A percentile compares a stretch with the other conserved stretches of the same genome.
Evolutionary conservation across 2,797 vertebrate species (phyloP).

Genomic region (Esox masquinongy): DNA sequence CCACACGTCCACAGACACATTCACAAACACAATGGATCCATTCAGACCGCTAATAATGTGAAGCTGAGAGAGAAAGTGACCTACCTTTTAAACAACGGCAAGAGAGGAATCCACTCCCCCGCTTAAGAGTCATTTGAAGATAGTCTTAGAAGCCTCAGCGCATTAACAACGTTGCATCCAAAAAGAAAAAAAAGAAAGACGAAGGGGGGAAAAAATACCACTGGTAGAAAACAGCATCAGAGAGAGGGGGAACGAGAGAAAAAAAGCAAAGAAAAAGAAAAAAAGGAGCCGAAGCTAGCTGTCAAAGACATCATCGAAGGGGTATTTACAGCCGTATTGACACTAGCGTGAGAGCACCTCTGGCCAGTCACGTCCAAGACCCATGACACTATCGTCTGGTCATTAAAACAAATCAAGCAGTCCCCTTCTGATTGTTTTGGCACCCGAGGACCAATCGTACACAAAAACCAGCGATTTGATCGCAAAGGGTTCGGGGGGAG

Average conservation of each 20-base stretch:
- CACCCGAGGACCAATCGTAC: slow-evolving; percentile 95
- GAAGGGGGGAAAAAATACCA: slow-evolving; percentile 69
- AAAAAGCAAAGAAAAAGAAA: slow-evolving; percentile 60
- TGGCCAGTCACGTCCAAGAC: slow-evolving; percentile 95
- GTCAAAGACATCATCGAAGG: slow-evolving; percentile 93
- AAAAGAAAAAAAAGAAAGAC: slow-evolving; percentile 44
- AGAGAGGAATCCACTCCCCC: slow-evolving; percentile 87
- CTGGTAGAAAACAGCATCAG: slow-evolving; percentile 83
- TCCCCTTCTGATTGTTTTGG: slow-evolving; percentile 93
- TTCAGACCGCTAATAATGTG: slow-evolving; percentile 16
- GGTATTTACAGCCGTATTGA: slow-evolving; percentile 98
- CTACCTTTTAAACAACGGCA: slow-evolving; percentile 92
- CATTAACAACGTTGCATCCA: slow-evolving; percentile 79
- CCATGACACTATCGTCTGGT: slow-evolving; percentile 87
- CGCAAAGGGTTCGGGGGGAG: slow-evolving; percentile 85
- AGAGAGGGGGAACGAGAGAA: slow-evolving; percentile 34
- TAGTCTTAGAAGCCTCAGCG: slow-evolving; percentile 87
- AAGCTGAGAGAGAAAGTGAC: slow-evolving; percentile 72
- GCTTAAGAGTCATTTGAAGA: slow-evolving; percentile 92
- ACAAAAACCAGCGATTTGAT: slow-evolving; percentile 95
- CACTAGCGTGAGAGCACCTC: slow-evolving; percentile 88
- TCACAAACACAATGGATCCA: slow-evolving; percentile 64
- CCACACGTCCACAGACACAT: not conserved
- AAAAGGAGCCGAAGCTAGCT: slow-evolving; percentile 90
- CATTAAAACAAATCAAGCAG: slow-evolving; percentile 99